Percentiles rank a stretch among this genome's conserved stretches.
phyloP scores from a whole-genome alignment of 2,113 vertebrate species.

The Prolemur simus region DNA sequence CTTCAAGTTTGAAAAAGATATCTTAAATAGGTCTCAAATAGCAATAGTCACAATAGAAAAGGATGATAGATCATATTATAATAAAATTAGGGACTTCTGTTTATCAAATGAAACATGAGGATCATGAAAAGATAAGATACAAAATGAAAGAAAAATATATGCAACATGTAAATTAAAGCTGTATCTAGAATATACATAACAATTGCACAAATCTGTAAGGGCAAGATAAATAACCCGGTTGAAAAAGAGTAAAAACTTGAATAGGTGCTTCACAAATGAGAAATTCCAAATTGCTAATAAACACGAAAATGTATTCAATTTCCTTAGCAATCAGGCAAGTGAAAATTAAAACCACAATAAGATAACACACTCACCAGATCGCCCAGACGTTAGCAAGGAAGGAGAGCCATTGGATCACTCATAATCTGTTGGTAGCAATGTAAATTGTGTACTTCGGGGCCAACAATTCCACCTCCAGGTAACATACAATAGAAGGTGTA shows the following conservation, averaged over 20 bases:
- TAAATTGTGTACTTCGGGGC: neutral
- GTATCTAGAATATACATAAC: neutral
- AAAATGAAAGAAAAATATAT: neutral
- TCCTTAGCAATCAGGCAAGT: neutral
- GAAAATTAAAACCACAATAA: neutral
- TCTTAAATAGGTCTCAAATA: neutral
- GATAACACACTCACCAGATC: neutral
- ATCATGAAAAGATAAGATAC: neutral
- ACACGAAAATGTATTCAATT: neutral
- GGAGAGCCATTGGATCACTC: rapidly evolving
- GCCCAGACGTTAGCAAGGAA: neutral
- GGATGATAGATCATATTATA: neutral
- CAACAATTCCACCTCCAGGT: neutral
- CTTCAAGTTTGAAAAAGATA: neutral
- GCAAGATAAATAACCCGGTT: neutral
- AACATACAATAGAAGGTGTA: neutral
- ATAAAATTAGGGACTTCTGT: neutral
- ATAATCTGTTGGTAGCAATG: neutral
- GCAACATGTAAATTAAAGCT: neutral
- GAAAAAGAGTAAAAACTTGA: neutral
- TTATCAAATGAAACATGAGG: neutral
- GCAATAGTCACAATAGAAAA: neutral
- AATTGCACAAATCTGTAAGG: neutral
- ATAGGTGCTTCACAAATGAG: neutral
- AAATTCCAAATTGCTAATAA: neutral